phyloP scores from a whole-genome alignment of 2,888 invertebrate genomes.

The Stenurella melanura region DNA sequence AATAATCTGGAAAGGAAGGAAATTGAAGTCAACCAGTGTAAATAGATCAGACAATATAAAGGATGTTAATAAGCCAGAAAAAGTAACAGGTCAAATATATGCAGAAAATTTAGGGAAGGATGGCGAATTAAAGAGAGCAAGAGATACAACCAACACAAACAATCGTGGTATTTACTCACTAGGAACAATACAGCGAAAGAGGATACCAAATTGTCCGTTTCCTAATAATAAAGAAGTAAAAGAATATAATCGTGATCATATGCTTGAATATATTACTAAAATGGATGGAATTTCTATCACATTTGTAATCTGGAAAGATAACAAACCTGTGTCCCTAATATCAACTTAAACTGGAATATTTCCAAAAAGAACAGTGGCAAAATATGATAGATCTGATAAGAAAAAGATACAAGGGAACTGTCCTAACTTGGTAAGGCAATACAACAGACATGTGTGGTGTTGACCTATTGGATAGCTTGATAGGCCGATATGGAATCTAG shows the following conservation, averaged over 20 bases:
- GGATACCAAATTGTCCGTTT: background rate
- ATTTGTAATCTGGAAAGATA: background rate
- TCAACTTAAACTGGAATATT: background rate
- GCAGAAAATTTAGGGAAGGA: too few relatives aligned
- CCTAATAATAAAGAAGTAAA: background rate
- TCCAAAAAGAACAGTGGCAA: constrained; percentile 4
- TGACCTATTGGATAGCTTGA: constrained; percentile 44
- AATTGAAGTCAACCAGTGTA: too few relatives aligned
- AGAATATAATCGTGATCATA: background rate
- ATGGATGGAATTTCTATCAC: too few relatives aligned
- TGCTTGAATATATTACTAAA: too few relatives aligned
- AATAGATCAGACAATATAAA: too few relatives aligned
- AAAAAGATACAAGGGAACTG: background rate
- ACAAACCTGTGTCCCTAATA: background rate
- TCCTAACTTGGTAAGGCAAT: constrained; percentile 25
- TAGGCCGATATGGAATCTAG: constrained; percentile 44
- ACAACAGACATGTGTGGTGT: constrained; percentile 51
- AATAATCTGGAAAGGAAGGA: too few relatives aligned
- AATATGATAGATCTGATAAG: constrained; percentile 5
- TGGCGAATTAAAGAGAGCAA: too few relatives aligned
- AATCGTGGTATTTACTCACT: too few relatives aligned
- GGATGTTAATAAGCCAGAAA: too few relatives aligned
- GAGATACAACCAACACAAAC: too few relatives aligned
- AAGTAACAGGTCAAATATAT: too few relatives aligned
- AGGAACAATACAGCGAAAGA: too few relatives aligned